Evolutionary conservation across 1,140 invertebrate genomes (phyloP).

Genomic region (Caenorhabditis brenneri): DNA sequence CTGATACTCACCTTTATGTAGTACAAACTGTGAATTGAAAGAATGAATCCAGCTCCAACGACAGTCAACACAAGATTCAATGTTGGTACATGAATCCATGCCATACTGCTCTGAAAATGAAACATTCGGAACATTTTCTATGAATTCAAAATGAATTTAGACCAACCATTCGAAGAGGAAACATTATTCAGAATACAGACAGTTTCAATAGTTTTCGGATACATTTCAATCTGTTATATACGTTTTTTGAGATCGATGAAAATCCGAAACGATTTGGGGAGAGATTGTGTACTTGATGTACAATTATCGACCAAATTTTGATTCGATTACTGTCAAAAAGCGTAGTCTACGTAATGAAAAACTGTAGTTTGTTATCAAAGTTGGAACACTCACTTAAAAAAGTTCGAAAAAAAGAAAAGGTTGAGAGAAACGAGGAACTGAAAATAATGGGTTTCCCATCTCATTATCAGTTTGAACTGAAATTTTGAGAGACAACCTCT

Average conservation of each 20-base stretch:
- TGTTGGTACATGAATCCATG: neutral
- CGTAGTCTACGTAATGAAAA: neutral
- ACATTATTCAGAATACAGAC: neutral
- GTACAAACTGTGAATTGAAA: slow-evolving; percentile 27
- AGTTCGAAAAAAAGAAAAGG: neutral
- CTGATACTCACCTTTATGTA: neutral
- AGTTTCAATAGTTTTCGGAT: neutral
- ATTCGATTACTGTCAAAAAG: slow-evolving; percentile 4
- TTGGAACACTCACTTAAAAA: neutral
- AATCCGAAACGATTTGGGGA: slow-evolving; percentile 14
- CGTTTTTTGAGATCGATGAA: neutral
- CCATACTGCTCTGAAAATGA: neutral
- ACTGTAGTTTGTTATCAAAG: neutral
- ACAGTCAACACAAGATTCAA: neutral
- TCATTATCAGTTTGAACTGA: neutral
- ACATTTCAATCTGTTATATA: neutral
- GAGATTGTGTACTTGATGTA: neutral
- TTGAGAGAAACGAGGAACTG: neutral
- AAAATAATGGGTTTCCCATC: neutral
- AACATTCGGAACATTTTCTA: too few relatives aligned
- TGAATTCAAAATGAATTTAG: neutral
- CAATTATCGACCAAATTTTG: neutral
- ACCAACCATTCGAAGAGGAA: neutral
- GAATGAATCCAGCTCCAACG: slow-evolving; percentile 21
- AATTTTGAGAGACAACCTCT: neutral